phyloP scores from a whole-genome alignment of 2,113 vertebrate genomes.

The Regulus satrapa region DNA sequence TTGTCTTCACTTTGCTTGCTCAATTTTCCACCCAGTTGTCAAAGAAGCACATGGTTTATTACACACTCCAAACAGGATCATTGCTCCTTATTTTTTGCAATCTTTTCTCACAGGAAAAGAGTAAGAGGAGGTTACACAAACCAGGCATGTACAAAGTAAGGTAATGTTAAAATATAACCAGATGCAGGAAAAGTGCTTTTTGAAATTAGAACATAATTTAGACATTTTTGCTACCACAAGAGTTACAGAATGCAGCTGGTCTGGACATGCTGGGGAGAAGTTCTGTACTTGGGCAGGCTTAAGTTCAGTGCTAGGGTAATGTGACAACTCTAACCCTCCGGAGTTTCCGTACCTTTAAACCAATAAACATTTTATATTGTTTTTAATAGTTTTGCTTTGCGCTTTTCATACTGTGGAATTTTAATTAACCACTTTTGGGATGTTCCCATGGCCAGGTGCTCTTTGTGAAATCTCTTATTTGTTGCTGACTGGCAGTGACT shows the following conservation, averaged over 20 bases:
- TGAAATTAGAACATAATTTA: neutral
- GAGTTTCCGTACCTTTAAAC: neutral
- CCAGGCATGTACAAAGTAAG: neutral
- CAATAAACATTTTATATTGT: neutral
- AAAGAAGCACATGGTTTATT: neutral
- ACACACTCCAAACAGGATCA: neutral
- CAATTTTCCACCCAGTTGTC: neutral
- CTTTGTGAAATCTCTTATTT: neutral
- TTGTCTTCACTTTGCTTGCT: neutral
- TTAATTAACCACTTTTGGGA: neutral
- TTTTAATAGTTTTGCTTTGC: neutral
- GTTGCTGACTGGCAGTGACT: neutral
- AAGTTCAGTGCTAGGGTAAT: neutral
- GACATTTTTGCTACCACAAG: neutral
- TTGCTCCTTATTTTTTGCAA: neutral
- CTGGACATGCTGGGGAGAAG: neutral
- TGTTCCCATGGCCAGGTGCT: neutral
- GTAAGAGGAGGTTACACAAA: fast-evolving
- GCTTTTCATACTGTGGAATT: neutral
- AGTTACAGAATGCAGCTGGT: neutral
- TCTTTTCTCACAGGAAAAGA: neutral
- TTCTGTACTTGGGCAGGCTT: neutral
- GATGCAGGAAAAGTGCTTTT: fast-evolving
- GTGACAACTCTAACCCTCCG: neutral
- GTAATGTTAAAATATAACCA: neutral